phyloP scores from a whole-genome alignment of 2,888 invertebrate genomes.

The Koerneria pararmatus region DNA sequence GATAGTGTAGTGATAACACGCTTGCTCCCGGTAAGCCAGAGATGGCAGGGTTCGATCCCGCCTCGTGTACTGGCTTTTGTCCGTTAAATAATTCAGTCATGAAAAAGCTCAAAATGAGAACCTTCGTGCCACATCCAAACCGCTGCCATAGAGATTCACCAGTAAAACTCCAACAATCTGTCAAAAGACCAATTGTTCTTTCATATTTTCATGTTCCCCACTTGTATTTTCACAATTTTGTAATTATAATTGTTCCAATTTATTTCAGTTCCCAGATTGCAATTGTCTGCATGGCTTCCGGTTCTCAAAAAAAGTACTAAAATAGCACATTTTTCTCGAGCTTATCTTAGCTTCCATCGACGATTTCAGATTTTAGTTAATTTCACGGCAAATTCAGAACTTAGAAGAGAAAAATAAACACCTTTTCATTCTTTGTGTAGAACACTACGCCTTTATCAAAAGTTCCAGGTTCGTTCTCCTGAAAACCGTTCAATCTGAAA shows the following conservation, averaged over 20 bases:
- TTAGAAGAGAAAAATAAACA: slow-evolving; percentile 64
- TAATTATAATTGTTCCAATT: too few relatives aligned
- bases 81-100: background rate
- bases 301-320: too few relatives aligned
- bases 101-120: slow-evolving; percentile 61
- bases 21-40: too few relatives aligned
- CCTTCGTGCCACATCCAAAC: slow-evolving; percentile 83
- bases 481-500: background rate
- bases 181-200: too few relatives aligned
- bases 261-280: too few relatives aligned
- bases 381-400: background rate
- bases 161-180: slow-evolving; percentile 81
- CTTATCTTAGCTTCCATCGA: too few relatives aligned
- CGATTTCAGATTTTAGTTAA: background rate
- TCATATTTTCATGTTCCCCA: background rate
- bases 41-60: too few relatives aligned
- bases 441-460: slow-evolving; percentile 84
- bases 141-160: slow-evolving; percentile 86
- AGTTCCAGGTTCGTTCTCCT: slow-evolving; percentile 19
- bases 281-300: too few relatives aligned
- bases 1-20: too few relatives aligned
- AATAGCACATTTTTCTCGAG: too few relatives aligned
- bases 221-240: too few relatives aligned
- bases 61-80: background rate
- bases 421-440: slow-evolving; percentile 69